Base-by-base conservation (phyloP, 2,113 vertebrate species). In the Pluvianellus socialis region DNA sequence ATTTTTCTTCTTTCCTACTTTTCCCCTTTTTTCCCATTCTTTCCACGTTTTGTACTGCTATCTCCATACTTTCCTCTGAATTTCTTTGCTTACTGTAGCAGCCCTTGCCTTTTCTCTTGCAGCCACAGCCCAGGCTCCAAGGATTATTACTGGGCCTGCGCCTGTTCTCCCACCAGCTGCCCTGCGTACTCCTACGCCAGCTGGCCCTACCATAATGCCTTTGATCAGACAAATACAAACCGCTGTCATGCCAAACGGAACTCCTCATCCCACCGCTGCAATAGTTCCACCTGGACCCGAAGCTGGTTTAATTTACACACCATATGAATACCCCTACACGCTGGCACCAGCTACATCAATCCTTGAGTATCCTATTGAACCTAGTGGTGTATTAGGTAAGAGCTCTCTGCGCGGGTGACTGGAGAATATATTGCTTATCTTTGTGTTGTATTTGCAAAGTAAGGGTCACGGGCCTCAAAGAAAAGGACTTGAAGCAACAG, bases 141-240 rank as follows among this genome's bases (percentile, higher is more conserved):
- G 99, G 98, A 99, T 99, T 94, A 99, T 99, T 91, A 99, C 99
- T n/a, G 99, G 99, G 98, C 99, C 99, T 59, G 98, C 99, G 87
- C 99, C 98, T 73, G 99, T 99, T 95, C 99, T 99, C 98, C 99
- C 99, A 42, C 98, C 98, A 94, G 97, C 98, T 90, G 97, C 98
- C 96, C 97, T 99, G 98, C 98, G 99, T 92, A 99, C 99, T 74
- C 99, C 99, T 59, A 98, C 99, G 95, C 99, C 99, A 55, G 98
- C 98, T 97, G 99, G 99, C 92, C 99, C 99, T 94, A 99, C 99
- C 98, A 97, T 99, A 98, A 99, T 99, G 99, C 99, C 99, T 98
- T 99, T 99, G 99, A 99, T 99, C 97, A 99, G 99, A 98, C 99
- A 99, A 98, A 99, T 99, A 98, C 99, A 99, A 98, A 99, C 99